Conservation (phyloP, 2,797 vertebrate genomes). For the Amazonetta brasiliensis region DNA sequence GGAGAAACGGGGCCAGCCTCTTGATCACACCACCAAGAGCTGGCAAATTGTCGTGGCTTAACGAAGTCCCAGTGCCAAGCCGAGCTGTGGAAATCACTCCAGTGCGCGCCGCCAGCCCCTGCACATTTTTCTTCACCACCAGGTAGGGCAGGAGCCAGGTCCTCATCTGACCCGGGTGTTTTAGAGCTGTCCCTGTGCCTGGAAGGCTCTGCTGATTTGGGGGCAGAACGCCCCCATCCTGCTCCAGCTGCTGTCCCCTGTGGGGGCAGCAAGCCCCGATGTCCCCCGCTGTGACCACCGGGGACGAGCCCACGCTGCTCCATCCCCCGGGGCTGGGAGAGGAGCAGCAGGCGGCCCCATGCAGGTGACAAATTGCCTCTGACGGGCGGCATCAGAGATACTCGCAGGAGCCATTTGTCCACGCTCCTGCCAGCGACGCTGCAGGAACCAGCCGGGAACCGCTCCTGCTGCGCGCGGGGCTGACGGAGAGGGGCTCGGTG, state of each 20-base stretch:
- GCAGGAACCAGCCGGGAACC: neutral
- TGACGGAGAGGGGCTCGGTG: neutral
- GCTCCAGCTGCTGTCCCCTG: neutral
- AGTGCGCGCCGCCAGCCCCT: slow-evolving; percentile 21
- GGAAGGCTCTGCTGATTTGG: neutral
- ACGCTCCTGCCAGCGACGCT: neutral
- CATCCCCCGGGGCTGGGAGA: fast-evolving
- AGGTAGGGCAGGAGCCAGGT: neutral
- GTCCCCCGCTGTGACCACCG: too few relatives aligned
- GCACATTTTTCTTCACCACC: neutral
- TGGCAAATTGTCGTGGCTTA: slow-evolving; percentile 58
- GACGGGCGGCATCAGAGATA: neutral
- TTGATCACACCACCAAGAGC: neutral
- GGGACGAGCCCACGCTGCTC: fast-evolving
- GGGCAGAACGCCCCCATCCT: neutral
- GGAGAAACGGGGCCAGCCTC: slow-evolving; percentile 37
- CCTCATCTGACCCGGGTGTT: fast-evolving
- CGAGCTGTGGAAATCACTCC: slow-evolving; percentile 55
- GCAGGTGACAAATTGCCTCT: neutral
- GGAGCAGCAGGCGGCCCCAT: neutral
- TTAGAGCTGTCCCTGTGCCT: neutral
- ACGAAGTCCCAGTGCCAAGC: slow-evolving; percentile 20
- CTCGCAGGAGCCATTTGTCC: neutral
- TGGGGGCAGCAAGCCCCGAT: neutral
- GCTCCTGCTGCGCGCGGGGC: fast-evolving